phyloP scores from a whole-genome alignment of 2,888 invertebrate species.

The Habrosyne pyritoides region DNA sequence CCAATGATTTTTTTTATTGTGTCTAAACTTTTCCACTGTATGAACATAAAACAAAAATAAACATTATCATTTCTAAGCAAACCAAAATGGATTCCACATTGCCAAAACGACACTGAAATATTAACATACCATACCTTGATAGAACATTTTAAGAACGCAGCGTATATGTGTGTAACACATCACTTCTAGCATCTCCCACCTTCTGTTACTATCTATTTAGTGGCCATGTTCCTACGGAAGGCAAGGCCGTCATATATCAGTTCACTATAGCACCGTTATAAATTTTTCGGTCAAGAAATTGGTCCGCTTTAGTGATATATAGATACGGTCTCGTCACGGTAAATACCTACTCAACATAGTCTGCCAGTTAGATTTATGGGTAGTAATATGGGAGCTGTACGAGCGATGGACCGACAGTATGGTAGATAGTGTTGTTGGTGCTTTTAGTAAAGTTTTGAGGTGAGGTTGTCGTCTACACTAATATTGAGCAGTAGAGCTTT shows the following conservation, averaged over 20 bases:
- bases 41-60: too few species aligned
- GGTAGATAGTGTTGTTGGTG: neutral
- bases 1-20: too few species aligned
- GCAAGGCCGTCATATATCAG: slow-evolving; percentile 1
- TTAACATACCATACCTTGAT: too few species aligned
- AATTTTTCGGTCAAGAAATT: slow-evolving; percentile 82
- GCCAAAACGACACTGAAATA: too few species aligned
- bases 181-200: neutral
- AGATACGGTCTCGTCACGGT: slow-evolving; percentile 54
- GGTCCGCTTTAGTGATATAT: slow-evolving; percentile 67
- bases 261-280: slow-evolving; percentile 60
- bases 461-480: too few species aligned
- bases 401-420: slow-evolving; percentile 28
- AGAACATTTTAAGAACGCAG: too few species aligned
- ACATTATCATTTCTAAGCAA: too few species aligned
- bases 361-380: slow-evolving; percentile 58
- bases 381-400: slow-evolving; percentile 71
- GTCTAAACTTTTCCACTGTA: too few species aligned
- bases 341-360: slow-evolving; percentile 65
- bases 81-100: too few species aligned
- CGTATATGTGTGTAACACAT: too few species aligned
- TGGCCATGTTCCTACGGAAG: neutral
- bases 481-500: too few species aligned
- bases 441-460: neutral
- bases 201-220: neutral